Percentiles rank a stretch among this genome's conserved stretches.
Evolutionary conservation across 1,140 invertebrate species (phyloP).

Genomic region (Diploscapter pachys): DNA sequence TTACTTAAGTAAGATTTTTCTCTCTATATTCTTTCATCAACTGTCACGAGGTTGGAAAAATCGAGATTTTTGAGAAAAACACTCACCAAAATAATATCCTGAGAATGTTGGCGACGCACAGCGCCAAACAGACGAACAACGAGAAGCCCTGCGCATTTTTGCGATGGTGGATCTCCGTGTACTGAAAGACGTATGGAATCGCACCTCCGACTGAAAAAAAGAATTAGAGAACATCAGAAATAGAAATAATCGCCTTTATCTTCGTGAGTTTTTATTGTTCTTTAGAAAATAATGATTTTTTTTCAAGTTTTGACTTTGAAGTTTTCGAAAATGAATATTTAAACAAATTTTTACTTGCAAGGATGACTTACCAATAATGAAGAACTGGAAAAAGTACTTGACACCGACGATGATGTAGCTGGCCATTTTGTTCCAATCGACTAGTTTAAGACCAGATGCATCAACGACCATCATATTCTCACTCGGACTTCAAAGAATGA

Average conservation of each 20-base stretch:
- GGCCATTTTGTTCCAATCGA: constrained; percentile 30
- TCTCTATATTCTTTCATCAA: constrained; percentile 4
- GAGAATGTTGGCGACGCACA: constrained; percentile 90
- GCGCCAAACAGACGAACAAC: constrained; percentile 86
- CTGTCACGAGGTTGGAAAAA: neutral
- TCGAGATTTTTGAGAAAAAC: constrained; percentile 22
- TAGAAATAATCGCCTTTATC: too few relatives aligned
- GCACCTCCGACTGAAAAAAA: constrained; percentile 38
- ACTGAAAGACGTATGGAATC: constrained; percentile 59
- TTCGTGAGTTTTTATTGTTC: too few relatives aligned
- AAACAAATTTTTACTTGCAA: constrained; percentile 9
- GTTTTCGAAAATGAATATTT: neutral
- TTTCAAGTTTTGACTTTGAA: neutral
- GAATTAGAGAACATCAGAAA: neutral
- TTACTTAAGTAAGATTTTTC: too few relatives aligned
- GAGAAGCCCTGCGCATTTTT: constrained; percentile 75
- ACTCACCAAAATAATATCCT: constrained; percentile 95
- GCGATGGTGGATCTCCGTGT: constrained; percentile 38
- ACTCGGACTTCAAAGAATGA: neutral
- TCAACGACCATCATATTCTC: constrained; percentile 35
- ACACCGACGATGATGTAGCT: constrained; percentile 12
- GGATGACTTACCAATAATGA: constrained; percentile 25
- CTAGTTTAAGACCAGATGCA: constrained; percentile 27
- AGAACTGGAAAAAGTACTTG: constrained; percentile 29
- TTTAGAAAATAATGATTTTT: constrained; percentile 7